A percentile compares a stretch with the other conserved stretches of the same genome.
phyloP scores from a whole-genome alignment of 2,113 vertebrate species.

The Ophiodon elongatus region DNA sequence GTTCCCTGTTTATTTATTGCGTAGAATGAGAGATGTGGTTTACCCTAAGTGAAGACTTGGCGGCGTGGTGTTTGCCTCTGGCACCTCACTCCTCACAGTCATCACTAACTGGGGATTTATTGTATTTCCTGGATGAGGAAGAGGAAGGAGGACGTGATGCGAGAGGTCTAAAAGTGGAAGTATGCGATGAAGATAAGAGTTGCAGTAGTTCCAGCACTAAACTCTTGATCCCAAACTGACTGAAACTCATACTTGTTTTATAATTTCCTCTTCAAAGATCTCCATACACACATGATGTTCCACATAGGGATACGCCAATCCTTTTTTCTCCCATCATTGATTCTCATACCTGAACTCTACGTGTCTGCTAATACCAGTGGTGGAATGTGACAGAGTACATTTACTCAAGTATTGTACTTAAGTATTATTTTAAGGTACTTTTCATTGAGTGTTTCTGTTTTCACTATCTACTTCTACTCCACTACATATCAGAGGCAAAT shows the following conservation, averaged over 20 bases:
- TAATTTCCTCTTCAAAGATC: not conserved
- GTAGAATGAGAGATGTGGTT: not conserved
- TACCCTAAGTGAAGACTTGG: not conserved
- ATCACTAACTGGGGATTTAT: not conserved
- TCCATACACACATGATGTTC: not conserved
- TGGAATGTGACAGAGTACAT: too few species aligned
- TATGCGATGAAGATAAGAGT: not conserved
- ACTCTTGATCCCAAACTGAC: not conserved
- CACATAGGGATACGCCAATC: not conserved
- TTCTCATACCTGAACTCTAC: not conserved
- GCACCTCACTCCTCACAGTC: not conserved
- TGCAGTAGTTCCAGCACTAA: not conserved
- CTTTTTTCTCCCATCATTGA: not conserved
- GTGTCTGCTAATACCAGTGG: too few species aligned
- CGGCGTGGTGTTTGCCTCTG: not conserved
- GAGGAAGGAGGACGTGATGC: not conserved
- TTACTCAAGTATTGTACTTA: not conserved
- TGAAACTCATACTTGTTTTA: not conserved
- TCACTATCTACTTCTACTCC: not conserved
- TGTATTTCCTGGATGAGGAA: not conserved
- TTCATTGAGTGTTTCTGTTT: not conserved
- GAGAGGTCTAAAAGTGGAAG: not conserved
- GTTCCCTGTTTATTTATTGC: not conserved
- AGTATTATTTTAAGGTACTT: not conserved
- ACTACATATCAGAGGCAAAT: not conserved